phyloP scores from a whole-genome alignment of 30 jellyfish, hydroid and myxozoan species.

The Catostylus mosaicus region DNA sequence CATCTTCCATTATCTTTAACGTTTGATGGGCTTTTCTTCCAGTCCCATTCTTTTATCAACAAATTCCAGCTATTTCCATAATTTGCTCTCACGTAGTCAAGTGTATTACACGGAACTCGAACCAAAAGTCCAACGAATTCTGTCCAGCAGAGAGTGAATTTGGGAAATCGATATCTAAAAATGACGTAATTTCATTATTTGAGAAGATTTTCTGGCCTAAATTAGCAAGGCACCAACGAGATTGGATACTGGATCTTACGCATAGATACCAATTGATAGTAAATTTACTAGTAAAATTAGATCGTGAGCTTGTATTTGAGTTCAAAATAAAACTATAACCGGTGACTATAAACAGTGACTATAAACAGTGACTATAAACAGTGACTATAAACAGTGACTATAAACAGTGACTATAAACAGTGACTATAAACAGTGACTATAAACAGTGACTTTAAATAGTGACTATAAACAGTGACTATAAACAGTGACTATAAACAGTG shows the following conservation, averaged over 20 bases:
- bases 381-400: no score
- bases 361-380: no score
- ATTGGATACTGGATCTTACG: not conserved
- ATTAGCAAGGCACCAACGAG: not conserved
- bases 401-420: no score
- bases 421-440: no score
- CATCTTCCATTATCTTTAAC: slow-evolving; percentile 89
- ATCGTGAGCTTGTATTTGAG: no score
- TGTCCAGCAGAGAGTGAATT: slow-evolving; percentile 83
- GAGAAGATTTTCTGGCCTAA: not conserved
- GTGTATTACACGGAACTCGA: slow-evolving; percentile 89
- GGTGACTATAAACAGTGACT: no score
- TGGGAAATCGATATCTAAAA: slow-evolving; percentile 80
- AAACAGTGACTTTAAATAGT: no score
- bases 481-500: no score
- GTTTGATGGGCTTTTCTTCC: slow-evolving; percentile 97
- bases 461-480: no score
- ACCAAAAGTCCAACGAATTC: slow-evolving; percentile 68
- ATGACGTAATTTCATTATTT: not conserved
- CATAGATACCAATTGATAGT: no score
- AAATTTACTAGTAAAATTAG: no score
- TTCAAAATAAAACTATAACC: no score
- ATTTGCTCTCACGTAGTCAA: slow-evolving; percentile 76
- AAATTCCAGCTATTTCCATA: slow-evolving; percentile 81
- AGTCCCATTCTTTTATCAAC: slow-evolving; percentile 86